phyloP scores from a whole-genome alignment of 2,113 vertebrate species.

The Anarhynchus alexandrinus region DNA sequence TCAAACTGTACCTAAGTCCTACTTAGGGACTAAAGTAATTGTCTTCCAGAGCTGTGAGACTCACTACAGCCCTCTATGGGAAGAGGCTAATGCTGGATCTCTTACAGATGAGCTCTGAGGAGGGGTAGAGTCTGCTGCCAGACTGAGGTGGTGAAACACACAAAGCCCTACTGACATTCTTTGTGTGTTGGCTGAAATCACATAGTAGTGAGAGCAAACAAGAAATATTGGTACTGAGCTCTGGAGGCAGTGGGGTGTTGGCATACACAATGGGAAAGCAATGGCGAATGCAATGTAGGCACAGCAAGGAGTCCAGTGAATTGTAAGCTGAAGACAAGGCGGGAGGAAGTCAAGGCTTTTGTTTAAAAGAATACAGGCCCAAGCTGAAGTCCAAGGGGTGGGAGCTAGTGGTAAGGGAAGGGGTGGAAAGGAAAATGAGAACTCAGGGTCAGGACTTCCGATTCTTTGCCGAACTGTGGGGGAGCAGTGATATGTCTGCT shows the following conservation, averaged over 20 bases:
- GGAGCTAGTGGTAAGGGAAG: neutral
- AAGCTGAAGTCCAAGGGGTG: neutral
- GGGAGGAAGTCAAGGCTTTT: neutral
- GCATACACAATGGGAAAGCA: neutral
- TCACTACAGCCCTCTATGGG: neutral
- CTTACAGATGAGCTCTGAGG: neutral
- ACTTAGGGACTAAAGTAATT: neutral
- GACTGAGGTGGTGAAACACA: neutral
- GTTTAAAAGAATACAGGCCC: neutral
- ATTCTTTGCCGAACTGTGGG: neutral
- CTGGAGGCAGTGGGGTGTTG: neutral
- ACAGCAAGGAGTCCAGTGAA: neutral
- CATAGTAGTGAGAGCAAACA: neutral
- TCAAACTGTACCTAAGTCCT: neutral
- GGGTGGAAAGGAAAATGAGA: neutral
- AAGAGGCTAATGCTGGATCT: neutral
- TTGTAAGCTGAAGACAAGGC: neutral
- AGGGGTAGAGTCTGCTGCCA: neutral
- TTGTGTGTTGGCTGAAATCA: neutral
- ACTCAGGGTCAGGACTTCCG: neutral
- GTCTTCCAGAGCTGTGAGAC: neutral
- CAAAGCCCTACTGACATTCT: neutral
- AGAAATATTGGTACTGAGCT: neutral
- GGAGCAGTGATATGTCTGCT: neutral
- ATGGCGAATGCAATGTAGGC: rapidly evolving